phyloP scores from a whole-genome alignment of 2,888 invertebrate genomes.

The Halictus quadricinctus region DNA sequence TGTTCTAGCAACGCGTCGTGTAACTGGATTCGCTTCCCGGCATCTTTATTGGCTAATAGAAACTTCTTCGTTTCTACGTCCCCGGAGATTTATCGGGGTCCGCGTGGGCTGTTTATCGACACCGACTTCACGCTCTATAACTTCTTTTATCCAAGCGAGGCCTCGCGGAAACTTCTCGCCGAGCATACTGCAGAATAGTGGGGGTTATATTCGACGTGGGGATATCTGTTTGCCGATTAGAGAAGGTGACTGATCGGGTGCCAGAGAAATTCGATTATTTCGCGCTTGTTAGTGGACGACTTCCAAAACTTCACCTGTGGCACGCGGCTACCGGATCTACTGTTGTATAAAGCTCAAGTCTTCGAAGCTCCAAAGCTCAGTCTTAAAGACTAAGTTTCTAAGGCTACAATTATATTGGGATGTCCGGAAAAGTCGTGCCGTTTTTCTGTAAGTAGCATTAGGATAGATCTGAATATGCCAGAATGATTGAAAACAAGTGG shows the following conservation, averaged over 20 bases:
- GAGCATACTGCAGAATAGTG: not conserved
- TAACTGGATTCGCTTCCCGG: conserved; percentile 16
- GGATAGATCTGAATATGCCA: no score
- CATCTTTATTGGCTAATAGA: conserved; percentile 29
- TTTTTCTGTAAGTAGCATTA: no score
- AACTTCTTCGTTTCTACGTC: conserved; percentile 9
- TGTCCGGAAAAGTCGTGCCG: no score
- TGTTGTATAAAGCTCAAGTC: no score
- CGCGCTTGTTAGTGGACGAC: not conserved
- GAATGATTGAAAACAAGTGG: no score
- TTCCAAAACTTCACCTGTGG: not conserved
- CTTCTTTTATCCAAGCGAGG: conserved; percentile 8
- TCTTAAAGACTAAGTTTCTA: no score
- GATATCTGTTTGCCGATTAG: not conserved
- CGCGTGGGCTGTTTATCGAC: conserved; percentile 25
- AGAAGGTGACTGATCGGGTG: not conserved
- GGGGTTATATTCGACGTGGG: not conserved
- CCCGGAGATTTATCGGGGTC: conserved; percentile 15
- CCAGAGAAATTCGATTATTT: not conserved
- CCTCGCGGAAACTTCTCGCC: not conserved
- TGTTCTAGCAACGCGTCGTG: conserved; percentile 5
- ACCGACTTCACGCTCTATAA: conserved; percentile 2
- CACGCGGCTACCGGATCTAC: not conserved
- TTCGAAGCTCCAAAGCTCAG: no score
- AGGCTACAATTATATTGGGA: no score